Conservation (phyloP, 1,140 invertebrate species). For the Leptinotarsa texana region DNA sequence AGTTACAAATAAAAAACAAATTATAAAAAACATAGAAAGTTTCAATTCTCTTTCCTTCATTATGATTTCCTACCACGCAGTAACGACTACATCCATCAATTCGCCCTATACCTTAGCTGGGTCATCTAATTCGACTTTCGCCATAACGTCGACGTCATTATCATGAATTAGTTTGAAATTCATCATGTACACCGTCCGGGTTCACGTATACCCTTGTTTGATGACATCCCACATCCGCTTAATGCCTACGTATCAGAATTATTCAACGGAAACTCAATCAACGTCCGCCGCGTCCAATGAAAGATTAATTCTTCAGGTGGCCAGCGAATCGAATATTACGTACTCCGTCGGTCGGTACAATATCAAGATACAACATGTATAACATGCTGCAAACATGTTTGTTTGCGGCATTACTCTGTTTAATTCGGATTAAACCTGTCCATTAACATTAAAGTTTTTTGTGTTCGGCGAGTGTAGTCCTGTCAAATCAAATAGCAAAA, state of each 20-base stretch:
- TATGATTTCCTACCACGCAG: too few relatives aligned
- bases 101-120: too few relatives aligned
- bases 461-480: background rate
- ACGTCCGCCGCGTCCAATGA: conserved; percentile 10
- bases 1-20: too few relatives aligned
- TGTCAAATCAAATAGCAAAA: background rate
- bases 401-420: background rate
- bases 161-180: background rate
- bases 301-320: conserved; percentile 19
- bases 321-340: background rate
- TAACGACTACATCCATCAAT: too few relatives aligned
- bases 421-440: background rate
- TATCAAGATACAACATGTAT: background rate
- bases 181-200: background rate
- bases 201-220: background rate
- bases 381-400: conserved; percentile 1
- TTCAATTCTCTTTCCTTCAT: too few relatives aligned
- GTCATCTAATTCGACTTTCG: too few relatives aligned
- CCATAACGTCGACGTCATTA: too few relatives aligned
- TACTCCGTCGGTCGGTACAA: background rate
- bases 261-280: conserved; percentile 10
- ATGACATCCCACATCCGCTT: background rate
- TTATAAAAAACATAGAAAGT: too few relatives aligned
- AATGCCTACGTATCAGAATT: background rate
- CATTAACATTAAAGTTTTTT: background rate